Evolutionary conservation across 2,113 vertebrate genomes (phyloP).

Genomic region (Tautogolabrus adspersus): DNA sequence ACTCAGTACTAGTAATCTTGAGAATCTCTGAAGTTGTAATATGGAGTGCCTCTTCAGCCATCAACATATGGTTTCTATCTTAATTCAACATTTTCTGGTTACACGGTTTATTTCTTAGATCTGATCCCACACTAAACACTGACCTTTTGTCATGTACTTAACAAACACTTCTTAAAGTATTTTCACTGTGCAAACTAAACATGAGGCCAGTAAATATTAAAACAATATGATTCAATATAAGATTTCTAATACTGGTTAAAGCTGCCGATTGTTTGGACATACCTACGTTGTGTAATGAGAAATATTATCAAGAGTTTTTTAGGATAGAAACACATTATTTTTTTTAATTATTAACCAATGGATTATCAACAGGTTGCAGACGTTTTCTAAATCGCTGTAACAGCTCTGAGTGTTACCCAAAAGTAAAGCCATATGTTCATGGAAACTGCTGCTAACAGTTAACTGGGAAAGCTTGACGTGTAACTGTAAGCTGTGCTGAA

Average conservation of each 20-base stretch:
- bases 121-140: too few species aligned
- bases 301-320: not conserved
- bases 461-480: constrained; percentile 49
- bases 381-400: not conserved
- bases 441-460: constrained; percentile 55
- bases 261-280: not conserved
- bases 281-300: not conserved
- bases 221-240: not conserved
- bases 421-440: constrained; percentile 56
- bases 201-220: not conserved
- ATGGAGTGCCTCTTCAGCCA: not conserved
- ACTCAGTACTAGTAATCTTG: not conserved
- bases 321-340: not conserved
- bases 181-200: not conserved
- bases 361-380: not conserved
- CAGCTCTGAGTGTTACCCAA: constrained; percentile 10
- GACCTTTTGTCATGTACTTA: constrained; percentile 6
- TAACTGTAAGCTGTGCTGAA: constrained; percentile 31
- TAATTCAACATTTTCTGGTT: constrained; percentile 29
- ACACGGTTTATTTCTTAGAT: constrained; percentile 32
- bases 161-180: not conserved
- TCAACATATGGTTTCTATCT: constrained; percentile 38
- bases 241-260: too few species aligned
- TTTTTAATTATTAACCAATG: constrained; percentile 1
- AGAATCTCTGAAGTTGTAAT: constrained; percentile 8